Evolutionary conservation across 2,888 invertebrate genomes (phyloP), one percentile per base, ranked within the genome.

Genomic region (Amphimallon solstitiale): DNA sequence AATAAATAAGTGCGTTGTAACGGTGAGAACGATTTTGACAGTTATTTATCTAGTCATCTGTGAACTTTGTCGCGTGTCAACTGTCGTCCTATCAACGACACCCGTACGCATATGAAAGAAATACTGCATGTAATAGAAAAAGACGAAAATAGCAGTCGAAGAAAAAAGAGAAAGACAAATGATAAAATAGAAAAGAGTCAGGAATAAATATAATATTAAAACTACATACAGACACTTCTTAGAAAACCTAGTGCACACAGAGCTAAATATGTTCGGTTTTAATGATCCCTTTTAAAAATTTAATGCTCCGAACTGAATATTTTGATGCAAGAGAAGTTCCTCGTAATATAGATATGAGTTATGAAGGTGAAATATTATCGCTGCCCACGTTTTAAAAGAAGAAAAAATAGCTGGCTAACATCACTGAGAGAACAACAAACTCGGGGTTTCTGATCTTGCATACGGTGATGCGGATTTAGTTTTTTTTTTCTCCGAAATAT

Each of bases 11-110:
- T 68, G 67, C 65, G 63, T 12, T 40, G 14, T 56, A 71, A 69
- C 71, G 71, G 71, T 68, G 72, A 69, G 71, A 72, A 69, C 70
- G 70, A 70, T 71, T 73, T 71, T 70, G 71, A 72, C 73, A 69
- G 71, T 69, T 71, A 71, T 70, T 71, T 71, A 70, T 70, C 68
- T 68, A 62, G 62, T 65, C 69, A 68, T 71, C 54, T 56, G 67
- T 68, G 52, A 65, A 67, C 67, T 60, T 65, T 60, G 67, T 63
- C 66, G 63, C 68, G 64, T 71, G 70, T 70, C 71, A 67, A 65
- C 68, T 54, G 46, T 45, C 46, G 23, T 37, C 15, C 40, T 21
- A 62, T 37, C 38, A 37, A 17, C 14, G 38, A 4, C 49, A 35
- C 21, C 14, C 54, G 40, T 19, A 12, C 15, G 23, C 40, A 9